Conservation (phyloP, 2,113 vertebrate species). For the Aegithalos caudatus region DNA sequence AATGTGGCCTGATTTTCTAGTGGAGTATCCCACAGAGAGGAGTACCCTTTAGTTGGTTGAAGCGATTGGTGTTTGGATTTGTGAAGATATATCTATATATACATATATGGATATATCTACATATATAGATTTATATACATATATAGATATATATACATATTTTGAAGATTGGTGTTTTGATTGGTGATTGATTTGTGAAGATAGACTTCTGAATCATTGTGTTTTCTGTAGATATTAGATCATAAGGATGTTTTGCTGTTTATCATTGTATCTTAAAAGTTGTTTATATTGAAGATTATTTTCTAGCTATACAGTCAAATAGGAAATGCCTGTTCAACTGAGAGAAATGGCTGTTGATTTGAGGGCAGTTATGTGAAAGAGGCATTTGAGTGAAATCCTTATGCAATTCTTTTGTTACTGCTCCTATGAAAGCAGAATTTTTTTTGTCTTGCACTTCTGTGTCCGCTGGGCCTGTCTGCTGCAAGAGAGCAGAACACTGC, state of each 20-base stretch:
- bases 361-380: background rate
- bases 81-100: no score
- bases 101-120: no score
- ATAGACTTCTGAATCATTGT: background rate
- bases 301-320: background rate
- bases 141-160: no score
- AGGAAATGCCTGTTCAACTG: background rate
- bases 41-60: background rate
- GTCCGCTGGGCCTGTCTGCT: background rate
- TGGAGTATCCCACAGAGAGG: background rate
- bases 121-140: no score
- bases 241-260: background rate
- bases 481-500: background rate
- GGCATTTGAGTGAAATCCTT: background rate
- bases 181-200: background rate
- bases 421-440: background rate
- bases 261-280: background rate
- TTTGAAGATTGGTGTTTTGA: no score
- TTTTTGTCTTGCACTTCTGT: background rate
- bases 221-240: background rate
- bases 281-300: background rate
- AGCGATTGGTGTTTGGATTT: background rate
- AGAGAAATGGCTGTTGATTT: background rate
- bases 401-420: background rate
- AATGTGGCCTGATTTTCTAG: background rate